Base-by-base conservation (phyloP, 2,888 invertebrate species). In the Alloplasta piceator region DNA sequence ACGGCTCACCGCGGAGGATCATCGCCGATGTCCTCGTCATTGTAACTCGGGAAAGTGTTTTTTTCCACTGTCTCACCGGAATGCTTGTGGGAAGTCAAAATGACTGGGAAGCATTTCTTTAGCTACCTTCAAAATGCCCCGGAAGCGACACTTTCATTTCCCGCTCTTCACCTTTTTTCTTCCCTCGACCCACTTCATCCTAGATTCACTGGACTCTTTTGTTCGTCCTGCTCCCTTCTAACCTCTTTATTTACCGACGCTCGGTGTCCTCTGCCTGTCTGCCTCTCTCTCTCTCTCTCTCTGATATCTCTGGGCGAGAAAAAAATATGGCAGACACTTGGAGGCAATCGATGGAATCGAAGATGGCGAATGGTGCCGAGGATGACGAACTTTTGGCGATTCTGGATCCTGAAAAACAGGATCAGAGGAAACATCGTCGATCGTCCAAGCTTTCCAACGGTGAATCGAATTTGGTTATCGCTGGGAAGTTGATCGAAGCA, bases 271-370 rank as follows among this genome's bases (percentile, higher is more conserved):
- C 41, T 55, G 16, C 38, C 66, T 16, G 12, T 52, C 14, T 67
- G 55, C 55, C 67, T 41, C 10, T 41, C 55, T 41, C n/a, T 3
- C 10, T 16, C 39, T 6, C 9, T 14, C 39, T 52, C n/a, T 43
- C 26, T 52, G 14, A 14, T 16, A 14, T 52, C 14, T 7, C 14
- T 52, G 14, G 7, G 5, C 14, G 0, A 10, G 26, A 64, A 4
- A 73, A 46, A 67, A 7, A 3, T 26, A 61, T 72, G 67, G 36
- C 39, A 9, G 67, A 72, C 39, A 46, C 39, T n/a, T 43, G 56
- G 48, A 46, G 52, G 46, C n/a, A 38, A 66, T 67, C 67, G 38
- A 55, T 39, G 12, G 67, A 67, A 38, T 66, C 43, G 72, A 55
- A 38, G 38, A 50, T 6, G 7, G 7, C 12, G 16, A 10, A 43